These are phyloP conservation scores for Azemiops feae DNA, from an alignment of 2,113 vertebrate genomes.

Conservation along the genomic window DNA sequence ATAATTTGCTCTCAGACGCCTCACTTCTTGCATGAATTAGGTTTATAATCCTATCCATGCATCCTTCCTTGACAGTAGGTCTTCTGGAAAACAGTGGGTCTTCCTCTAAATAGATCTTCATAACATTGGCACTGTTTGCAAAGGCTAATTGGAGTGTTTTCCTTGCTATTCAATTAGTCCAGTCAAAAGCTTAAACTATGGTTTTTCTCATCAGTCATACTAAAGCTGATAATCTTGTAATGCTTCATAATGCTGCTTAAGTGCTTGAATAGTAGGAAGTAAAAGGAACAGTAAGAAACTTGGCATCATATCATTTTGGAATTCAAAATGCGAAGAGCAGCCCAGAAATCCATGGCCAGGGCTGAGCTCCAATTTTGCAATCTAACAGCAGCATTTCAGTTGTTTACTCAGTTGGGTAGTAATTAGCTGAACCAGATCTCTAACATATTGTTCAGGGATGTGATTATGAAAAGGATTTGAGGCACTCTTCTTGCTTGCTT, in stretches of 20 bases:
- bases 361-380: neutral
- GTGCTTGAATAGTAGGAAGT: neutral
- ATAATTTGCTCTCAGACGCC: neutral
- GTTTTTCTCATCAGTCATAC: neutral
- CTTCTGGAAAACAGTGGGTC: neutral
- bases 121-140: neutral
- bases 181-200: neutral
- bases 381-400: neutral
- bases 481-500: neutral
- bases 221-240: neutral
- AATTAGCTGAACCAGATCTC: neutral
- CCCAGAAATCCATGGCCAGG: neutral
- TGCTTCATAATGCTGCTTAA: neutral
- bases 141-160: neutral
- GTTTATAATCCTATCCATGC: neutral
- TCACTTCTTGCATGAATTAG: neutral
- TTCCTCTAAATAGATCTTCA: neutral
- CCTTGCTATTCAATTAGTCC: neutral
- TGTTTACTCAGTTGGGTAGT: neutral
- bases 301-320: neutral
- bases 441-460: neutral
- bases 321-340: neutral
- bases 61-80: neutral
- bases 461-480: neutral
- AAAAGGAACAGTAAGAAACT: neutral